Conservation (phyloP, 1,140 invertebrate genomes). For the Heliconius melpomene region DNA sequence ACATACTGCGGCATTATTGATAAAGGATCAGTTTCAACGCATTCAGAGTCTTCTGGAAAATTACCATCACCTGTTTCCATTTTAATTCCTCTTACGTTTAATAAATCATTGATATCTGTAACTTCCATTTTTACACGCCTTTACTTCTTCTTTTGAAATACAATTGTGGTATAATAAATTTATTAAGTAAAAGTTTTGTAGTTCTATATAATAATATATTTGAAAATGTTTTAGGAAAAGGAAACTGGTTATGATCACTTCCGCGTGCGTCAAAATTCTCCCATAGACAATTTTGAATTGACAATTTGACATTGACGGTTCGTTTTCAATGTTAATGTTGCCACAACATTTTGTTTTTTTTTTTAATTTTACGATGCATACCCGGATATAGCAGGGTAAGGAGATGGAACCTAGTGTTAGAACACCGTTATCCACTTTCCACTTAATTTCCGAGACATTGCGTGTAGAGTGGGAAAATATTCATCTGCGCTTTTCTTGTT, state of each 20-base stretch:
- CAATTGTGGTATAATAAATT: constrained; percentile 58
- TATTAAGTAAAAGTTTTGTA: not conserved
- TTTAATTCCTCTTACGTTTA: constrained; percentile 70
- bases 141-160: not conserved
- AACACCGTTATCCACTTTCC: too few relatives aligned
- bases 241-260: constrained; percentile 69
- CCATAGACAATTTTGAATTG: constrained; percentile 30
- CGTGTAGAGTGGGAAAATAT: too few relatives aligned
- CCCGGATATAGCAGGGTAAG: too few relatives aligned
- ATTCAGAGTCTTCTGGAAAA: constrained; percentile 52
- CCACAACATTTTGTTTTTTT: too few relatives aligned
- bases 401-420: too few relatives aligned
- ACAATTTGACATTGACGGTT: constrained; percentile 25
- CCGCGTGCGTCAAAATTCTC: constrained; percentile 66
- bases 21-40: constrained; percentile 61
- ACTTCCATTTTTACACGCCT: constrained; percentile 59
- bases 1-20: constrained; percentile 75
- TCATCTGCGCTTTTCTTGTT: too few relatives aligned
- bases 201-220: constrained; percentile 1
- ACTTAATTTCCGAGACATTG: too few relatives aligned
- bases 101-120: constrained; percentile 64
- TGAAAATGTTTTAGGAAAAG: constrained; percentile 62
- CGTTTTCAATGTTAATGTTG: constrained; percentile 19
- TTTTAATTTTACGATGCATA: not conserved
- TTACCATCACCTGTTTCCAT: constrained; percentile 66